These are phyloP conservation scores for Elymnias hypermnestra DNA, from an alignment of 1,140 invertebrate genomes.

Conservation along the genomic window DNA sequence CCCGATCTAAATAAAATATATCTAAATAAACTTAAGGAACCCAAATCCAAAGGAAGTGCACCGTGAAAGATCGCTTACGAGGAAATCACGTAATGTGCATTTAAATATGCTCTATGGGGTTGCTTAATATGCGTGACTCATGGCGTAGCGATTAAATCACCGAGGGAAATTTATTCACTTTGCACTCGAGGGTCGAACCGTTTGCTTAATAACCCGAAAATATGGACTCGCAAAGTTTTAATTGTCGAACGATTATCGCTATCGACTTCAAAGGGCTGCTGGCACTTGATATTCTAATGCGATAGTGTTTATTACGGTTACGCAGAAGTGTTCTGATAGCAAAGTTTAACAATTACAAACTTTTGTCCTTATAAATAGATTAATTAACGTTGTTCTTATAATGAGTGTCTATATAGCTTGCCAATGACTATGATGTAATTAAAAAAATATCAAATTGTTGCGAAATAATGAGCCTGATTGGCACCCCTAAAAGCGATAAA, in stretches of 20 bases:
- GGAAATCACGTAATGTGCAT: slow-evolving; percentile 55
- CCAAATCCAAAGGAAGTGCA: slow-evolving; percentile 26
- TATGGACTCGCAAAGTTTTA: slow-evolving; percentile 58
- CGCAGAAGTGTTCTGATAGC: neutral
- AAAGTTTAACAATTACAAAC: slow-evolving; percentile 2
- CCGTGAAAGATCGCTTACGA: slow-evolving; percentile 36
- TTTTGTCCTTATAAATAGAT: neutral
- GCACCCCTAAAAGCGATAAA: too few relatives aligned
- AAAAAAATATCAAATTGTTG: too few relatives aligned
- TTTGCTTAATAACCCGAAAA: slow-evolving; percentile 60
- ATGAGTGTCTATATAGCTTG: too few relatives aligned
- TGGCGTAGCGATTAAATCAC: slow-evolving; percentile 43
- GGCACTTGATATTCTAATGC: slow-evolving; percentile 16
- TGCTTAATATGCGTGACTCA: slow-evolving; percentile 56
- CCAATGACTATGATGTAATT: too few relatives aligned
- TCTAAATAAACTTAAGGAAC: slow-evolving; percentile 8
- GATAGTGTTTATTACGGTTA: slow-evolving; percentile 16
- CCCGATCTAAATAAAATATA: too few relatives aligned
- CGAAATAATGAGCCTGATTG: too few relatives aligned
- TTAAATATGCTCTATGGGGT: slow-evolving; percentile 49
- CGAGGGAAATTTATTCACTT: slow-evolving; percentile 20
- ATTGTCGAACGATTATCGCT: slow-evolving; percentile 54
- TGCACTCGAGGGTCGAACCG: slow-evolving; percentile 25
- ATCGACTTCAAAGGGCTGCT: slow-evolving; percentile 33
- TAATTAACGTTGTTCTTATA: too few relatives aligned